phyloP scores from a whole-genome alignment of 2,797 vertebrate species.

The Sibirionetta formosa region DNA sequence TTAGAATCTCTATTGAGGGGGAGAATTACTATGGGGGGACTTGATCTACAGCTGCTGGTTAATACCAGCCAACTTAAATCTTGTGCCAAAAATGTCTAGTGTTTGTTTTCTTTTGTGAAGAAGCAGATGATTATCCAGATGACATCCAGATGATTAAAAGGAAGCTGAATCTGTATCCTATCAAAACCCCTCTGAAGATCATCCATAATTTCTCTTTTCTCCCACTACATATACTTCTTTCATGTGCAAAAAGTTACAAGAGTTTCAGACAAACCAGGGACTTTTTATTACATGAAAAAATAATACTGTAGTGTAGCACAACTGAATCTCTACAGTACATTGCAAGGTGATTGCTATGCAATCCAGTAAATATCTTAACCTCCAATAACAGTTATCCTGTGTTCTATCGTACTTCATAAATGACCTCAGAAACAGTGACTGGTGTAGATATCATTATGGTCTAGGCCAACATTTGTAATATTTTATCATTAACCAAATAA shows the following conservation, averaged over 20 bases:
- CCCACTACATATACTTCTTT: neutral
- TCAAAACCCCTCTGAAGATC: constrained; percentile 51
- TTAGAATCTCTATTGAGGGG: neutral
- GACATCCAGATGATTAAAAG: constrained; percentile 66
- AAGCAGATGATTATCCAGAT: constrained; percentile 55
- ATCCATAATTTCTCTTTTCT: constrained; percentile 37
- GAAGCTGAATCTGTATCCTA: constrained; percentile 34
- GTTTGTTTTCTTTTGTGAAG: constrained; percentile 65
- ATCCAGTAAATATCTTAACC: neutral
- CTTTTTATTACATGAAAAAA: neutral
- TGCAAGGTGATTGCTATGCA: neutral
- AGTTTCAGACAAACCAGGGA: neutral
- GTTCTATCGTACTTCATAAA: constrained; percentile 11
- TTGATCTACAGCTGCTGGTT: constrained; percentile 60
- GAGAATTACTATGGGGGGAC: neutral
- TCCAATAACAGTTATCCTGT: neutral
- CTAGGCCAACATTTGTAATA: neutral
- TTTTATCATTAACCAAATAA: neutral
- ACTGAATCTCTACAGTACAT: neutral
- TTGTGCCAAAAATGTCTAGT: constrained; percentile 35
- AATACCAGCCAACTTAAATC: constrained; percentile 36
- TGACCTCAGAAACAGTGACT: neutral
- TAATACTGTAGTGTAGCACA: neutral
- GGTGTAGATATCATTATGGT: neutral
- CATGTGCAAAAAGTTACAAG: constrained; percentile 33